Evolutionary conservation across 2,113 vertebrate genomes (phyloP), one percentile per base, ranked within the genome.

Genomic region (Verasper variegatus): DNA sequence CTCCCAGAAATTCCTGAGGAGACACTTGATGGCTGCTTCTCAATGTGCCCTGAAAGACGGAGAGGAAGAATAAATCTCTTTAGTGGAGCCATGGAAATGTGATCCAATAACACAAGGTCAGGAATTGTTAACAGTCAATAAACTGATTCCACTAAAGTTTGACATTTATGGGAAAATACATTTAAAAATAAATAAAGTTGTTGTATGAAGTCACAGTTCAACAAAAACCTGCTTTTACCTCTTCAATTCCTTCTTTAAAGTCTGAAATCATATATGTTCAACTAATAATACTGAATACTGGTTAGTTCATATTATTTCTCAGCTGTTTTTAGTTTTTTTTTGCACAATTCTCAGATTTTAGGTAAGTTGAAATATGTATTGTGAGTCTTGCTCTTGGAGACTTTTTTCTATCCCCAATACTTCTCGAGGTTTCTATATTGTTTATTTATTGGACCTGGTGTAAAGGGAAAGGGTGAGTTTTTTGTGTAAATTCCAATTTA

Each of bases 1-100:
- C 97, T 80, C 94, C 87, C 78, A 98, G 95, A 88, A 99, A 99
- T 89, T 99, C 98, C 78, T 97, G 97, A 15, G 97, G 95, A 85
- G 96, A 96, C 86, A 97, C 96, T 92, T 97, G 97, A 90, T 90
- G 94, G 59, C 93, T 96, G 73, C 93, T 97, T 87, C 94, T 97
- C 86, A 99, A 92, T 85, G 94, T 95, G 75, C 97, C 97, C 97
- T 99, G 77, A 17, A 57, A 79, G 31, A 66, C n/a, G 71, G 15
- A 77, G 37, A 57, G 5, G 11, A 52, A 59, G 26, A 69, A 60
- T 14, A 45, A 65, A 65, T 55, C 45, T 6, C 15, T 15, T 2
- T 45, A 82, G 2, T 23, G 18, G 13, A 64, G 26, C 10, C 15
- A 14, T 4, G 9, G 12, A 26, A 49, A 68, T 23, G 18, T 24